A percentile compares a stretch with the other conserved stretches of the same genome.
Evolutionary conservation across 2,888 invertebrate species (phyloP).

Genomic region (Calephelis perditalis): DNA sequence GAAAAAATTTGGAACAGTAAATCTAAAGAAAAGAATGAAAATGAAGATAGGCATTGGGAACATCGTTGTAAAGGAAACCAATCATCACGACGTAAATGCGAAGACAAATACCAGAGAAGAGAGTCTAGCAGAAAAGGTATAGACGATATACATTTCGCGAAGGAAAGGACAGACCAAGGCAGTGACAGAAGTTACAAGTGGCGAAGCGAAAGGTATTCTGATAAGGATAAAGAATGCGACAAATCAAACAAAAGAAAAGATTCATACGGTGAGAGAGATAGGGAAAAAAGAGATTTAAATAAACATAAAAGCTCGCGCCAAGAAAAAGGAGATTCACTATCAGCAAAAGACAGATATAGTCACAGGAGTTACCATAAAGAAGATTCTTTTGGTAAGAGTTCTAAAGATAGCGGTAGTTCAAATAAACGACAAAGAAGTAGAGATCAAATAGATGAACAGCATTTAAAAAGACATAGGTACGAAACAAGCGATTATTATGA

Average conservation of each 20-base stretch:
- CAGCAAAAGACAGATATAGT: neutral
- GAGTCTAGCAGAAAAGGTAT: neutral
- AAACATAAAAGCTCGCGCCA: neutral
- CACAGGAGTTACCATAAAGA: neutral
- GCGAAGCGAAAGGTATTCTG: neutral
- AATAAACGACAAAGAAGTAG: slow-evolving; percentile 1
- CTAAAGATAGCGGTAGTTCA: slow-evolving; percentile 1
- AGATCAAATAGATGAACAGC: neutral
- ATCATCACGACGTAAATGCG: neutral
- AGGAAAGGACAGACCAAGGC: neutral
- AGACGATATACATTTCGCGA: neutral
- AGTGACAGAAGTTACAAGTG: neutral
- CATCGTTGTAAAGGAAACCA: neutral
- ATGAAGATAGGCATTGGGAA: neutral
- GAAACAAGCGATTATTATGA: neutral
- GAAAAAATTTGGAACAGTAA: neutral
- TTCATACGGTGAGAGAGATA: slow-evolving; percentile 16
- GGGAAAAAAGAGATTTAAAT: slow-evolving; percentile 17
- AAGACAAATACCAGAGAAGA: neutral
- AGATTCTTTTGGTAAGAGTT: neutral
- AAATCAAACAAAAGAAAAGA: slow-evolving; percentile 8
- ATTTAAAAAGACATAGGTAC: neutral
- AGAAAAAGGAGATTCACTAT: neutral
- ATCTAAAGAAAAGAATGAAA: neutral
- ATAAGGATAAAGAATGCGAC: neutral